Evolutionary conservation across 1,140 invertebrate species (phyloP).

Genomic region (Meloidogyne chitwoodi): DNA sequence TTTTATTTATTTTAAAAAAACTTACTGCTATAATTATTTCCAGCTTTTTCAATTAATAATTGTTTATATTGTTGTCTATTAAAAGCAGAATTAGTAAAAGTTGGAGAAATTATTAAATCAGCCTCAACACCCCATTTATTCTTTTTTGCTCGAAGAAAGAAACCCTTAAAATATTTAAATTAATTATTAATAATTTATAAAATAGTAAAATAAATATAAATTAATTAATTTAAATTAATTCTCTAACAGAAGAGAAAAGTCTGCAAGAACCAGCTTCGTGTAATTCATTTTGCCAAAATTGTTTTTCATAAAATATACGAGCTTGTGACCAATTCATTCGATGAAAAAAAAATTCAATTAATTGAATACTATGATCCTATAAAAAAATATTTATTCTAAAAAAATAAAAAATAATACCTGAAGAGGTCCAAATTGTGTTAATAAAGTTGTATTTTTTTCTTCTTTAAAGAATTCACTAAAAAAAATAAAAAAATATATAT

Average conservation of each 20-base stretch:
- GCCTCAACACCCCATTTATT: background rate
- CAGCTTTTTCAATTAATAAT: slow-evolving; percentile 10
- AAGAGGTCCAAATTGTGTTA: slow-evolving; percentile 49
- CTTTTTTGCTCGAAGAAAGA: background rate
- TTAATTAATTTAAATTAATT: background rate
- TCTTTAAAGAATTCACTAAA: slow-evolving; percentile 22
- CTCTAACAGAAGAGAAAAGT: slow-evolving; percentile 45
- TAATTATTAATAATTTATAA: background rate
- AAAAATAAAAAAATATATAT: background rate
- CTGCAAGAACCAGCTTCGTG: slow-evolving; percentile 51
- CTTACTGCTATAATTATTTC: slow-evolving; percentile 3
- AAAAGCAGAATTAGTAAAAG: background rate
- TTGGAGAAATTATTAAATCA: background rate
- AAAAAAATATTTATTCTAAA: background rate
- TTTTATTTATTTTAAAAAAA: background rate
- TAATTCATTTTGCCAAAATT: slow-evolving; percentile 49
- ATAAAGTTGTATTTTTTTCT: slow-evolving; percentile 26
- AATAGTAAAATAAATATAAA: background rate
- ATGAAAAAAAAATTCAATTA: slow-evolving; percentile 37
- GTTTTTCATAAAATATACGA: slow-evolving; percentile 46
- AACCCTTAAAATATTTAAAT: background rate
- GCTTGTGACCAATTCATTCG: slow-evolving; percentile 39
- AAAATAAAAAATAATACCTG: slow-evolving; percentile 32
- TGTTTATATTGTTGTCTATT: background rate
- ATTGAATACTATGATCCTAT: slow-evolving; percentile 39